Evolutionary conservation across 2,797 vertebrate genomes (phyloP).

Genomic region (Gymnopithys bicolor): DNA sequence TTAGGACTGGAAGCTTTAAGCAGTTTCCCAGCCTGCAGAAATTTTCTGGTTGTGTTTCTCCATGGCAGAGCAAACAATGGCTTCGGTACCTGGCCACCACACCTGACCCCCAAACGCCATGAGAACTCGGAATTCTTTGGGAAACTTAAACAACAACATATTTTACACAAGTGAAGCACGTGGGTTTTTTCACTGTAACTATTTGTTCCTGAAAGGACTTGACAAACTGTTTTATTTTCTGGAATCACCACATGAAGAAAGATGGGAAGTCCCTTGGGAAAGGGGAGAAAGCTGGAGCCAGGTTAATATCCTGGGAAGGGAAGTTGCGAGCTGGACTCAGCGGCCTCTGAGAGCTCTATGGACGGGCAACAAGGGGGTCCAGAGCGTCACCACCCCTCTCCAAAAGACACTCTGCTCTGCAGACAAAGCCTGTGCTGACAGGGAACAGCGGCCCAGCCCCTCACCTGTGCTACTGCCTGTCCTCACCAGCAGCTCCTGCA

Average conservation of each 20-base stretch:
- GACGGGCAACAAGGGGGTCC: not conserved
- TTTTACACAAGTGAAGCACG: not conserved
- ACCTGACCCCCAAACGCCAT: not conserved
- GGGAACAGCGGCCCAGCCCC: not conserved
- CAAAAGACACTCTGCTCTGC: not conserved
- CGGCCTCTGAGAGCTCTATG: not conserved
- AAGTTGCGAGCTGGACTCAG: not conserved
- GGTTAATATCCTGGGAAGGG: not conserved
- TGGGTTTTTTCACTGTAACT: not conserved
- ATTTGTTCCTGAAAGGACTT: not conserved
- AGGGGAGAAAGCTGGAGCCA: not conserved
- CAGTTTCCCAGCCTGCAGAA: conserved; percentile 62
- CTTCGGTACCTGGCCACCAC: conserved; percentile 28
- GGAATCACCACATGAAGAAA: not conserved
- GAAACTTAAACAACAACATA: not conserved
- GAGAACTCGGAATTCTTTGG: not conserved
- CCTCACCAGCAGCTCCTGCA: not conserved
- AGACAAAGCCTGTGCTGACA: not conserved
- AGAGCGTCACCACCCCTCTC: not conserved
- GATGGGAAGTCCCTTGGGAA: not conserved
- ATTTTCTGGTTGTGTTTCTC: conserved; percentile 32
- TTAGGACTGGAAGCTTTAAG: conserved; percentile 66
- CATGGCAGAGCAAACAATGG: conserved; percentile 38
- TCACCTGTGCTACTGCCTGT: not conserved
- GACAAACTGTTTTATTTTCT: not conserved